These are phyloP conservation scores for Callimorpha dominula DNA, from an alignment of 2,888 invertebrate species.

Conservation along the genomic window DNA sequence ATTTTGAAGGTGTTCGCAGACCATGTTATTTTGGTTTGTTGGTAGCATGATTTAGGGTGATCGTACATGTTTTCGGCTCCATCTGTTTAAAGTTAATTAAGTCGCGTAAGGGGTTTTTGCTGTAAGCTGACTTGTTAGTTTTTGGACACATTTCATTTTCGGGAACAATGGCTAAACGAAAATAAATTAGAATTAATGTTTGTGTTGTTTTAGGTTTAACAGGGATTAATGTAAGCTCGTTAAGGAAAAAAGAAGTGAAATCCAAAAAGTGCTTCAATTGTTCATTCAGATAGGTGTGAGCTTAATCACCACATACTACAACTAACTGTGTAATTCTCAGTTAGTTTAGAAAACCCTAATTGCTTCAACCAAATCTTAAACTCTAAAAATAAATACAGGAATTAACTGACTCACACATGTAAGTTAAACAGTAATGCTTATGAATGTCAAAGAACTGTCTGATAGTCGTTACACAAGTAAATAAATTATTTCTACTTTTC, in stretches of 20 bases:
- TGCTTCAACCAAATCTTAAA: neutral
- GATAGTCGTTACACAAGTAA: too few relatives aligned
- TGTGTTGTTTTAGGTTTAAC: conserved; percentile 8
- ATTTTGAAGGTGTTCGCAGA: conserved; percentile 14
- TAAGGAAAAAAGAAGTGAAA: neutral
- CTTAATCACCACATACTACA: neutral
- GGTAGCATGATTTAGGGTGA: conserved; percentile 44
- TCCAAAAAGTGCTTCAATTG: neutral
- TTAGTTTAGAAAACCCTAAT: neutral
- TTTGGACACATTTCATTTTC: conserved; percentile 35
- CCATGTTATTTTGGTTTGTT: conserved; percentile 31
- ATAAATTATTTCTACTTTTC: too few relatives aligned
- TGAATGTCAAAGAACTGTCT: too few relatives aligned
- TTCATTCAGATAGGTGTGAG: neutral
- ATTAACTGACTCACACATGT: too few relatives aligned
- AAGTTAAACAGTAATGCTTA: too few relatives aligned
- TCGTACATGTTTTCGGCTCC: conserved; percentile 48
- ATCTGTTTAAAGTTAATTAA: conserved; percentile 55
- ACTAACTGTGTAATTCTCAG: neutral
- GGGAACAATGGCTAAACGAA: conserved; percentile 1
- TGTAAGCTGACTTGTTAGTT: conserved; percentile 49
- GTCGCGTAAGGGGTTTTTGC: conserved; percentile 48
- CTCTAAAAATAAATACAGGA: neutral
- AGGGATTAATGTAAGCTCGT: neutral
- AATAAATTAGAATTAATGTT: conserved; percentile 6